A percentile compares a stretch with the other conserved stretches of the same genome.
Evolutionary conservation across 1,140 invertebrate genomes (phyloP).

Genomic region (Drosophila nasuta): DNA sequence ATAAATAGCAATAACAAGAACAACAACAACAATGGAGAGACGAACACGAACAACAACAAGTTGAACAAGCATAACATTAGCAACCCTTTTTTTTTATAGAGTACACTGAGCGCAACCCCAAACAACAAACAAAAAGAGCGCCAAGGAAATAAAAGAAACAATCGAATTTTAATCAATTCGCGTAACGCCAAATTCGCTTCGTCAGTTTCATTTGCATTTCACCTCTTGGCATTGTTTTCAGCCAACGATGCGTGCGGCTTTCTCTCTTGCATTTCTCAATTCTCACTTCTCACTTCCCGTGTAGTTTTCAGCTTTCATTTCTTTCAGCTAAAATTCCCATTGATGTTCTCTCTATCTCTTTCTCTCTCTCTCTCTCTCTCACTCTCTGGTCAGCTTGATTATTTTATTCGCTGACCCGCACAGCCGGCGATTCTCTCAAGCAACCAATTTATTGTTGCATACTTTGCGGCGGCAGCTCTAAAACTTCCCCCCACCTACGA

Average conservation of each 20-base stretch:
- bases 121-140: not conserved
- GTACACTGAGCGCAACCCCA: constrained; percentile 7
- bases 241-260: constrained; percentile 54
- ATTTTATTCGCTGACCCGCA: constrained; percentile 67
- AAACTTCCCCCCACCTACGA: not conserved
- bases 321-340: constrained; percentile 7
- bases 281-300: not conserved
- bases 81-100: constrained; percentile 60
- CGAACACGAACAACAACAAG: constrained; percentile 28
- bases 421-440: constrained; percentile 35
- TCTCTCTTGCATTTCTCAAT: constrained; percentile 4
- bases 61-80: constrained; percentile 41
- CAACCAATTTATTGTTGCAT: constrained; percentile 29
- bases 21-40: constrained; percentile 24
- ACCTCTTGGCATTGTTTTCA: constrained; percentile 50
- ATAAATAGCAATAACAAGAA: constrained; percentile 75
- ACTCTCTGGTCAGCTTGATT: constrained; percentile 49
- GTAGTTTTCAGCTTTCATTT: not conserved
- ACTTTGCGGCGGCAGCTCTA: constrained; percentile 18
- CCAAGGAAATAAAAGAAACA: constrained; percentile 79
- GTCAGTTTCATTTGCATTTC: constrained; percentile 72
- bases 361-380: too few relatives aligned
- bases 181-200: constrained; percentile 52
- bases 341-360: not conserved
- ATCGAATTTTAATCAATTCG: constrained; percentile 85